phyloP scores from a whole-genome alignment of 1,140 invertebrate genomes.

The Cydia splendana region DNA sequence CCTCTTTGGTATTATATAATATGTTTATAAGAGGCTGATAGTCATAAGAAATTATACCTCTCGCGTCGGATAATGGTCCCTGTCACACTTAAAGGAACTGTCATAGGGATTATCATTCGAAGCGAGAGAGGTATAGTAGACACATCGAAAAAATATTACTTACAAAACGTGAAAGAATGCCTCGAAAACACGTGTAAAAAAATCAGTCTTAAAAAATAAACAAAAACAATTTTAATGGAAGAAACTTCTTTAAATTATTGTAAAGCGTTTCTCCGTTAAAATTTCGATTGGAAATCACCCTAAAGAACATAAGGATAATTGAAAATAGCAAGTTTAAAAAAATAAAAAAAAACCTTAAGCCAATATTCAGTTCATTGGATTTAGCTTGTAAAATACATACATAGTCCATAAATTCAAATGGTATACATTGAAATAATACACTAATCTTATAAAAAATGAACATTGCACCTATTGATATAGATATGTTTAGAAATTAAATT shows the following conservation, averaged over 20 bases:
- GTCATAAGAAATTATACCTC: no score
- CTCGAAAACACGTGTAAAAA: not conserved
- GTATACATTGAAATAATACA: constrained; percentile 6
- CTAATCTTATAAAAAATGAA: constrained; percentile 10
- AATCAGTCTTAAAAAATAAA: not conserved
- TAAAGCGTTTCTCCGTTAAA: not conserved
- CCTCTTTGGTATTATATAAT: no score
- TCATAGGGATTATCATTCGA: no score
- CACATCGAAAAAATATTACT: not conserved
- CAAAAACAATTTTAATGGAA: not conserved
- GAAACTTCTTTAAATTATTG: not conserved
- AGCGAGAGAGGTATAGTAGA: not conserved
- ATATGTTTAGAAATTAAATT: not conserved
- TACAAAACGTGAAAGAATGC: not conserved
- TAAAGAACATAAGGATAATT: not conserved
- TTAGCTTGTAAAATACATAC: constrained; percentile 24
- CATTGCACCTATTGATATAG: not conserved
- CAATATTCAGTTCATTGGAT: constrained; percentile 25
- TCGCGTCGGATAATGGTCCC: no score
- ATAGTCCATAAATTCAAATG: not conserved
- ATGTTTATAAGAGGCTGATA: no score
- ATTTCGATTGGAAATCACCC: not conserved
- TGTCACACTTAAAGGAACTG: no score
- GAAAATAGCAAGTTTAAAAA: constrained; percentile 23
- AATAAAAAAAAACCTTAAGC: constrained; percentile 25